phyloP scores from a whole-genome alignment of 2,113 vertebrate genomes.

The Condylura cristata region DNA sequence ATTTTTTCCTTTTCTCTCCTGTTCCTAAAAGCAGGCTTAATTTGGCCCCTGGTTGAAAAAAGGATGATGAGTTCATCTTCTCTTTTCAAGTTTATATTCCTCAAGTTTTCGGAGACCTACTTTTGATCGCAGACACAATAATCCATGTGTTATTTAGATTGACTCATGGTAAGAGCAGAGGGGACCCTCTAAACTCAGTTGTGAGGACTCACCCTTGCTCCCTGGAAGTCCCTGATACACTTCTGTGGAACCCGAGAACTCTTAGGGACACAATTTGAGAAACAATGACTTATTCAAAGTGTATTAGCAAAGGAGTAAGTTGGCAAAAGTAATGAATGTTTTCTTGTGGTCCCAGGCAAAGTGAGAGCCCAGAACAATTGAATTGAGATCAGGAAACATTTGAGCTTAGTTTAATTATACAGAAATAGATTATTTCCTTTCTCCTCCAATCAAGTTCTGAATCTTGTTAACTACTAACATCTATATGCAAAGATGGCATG shows the following conservation, averaged over 20 bases:
- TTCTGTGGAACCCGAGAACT: background rate
- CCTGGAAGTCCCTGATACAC: background rate
- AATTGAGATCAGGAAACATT: conserved; percentile 15
- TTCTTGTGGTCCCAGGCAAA: conserved; percentile 19
- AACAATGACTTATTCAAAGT: background rate
- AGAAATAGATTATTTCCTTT: conserved; percentile 47
- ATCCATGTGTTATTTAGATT: background rate
- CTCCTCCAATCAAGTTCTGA: conserved; percentile 16
- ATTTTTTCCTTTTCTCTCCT: background rate
- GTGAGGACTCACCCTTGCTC: rapidly evolving
- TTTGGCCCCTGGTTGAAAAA: background rate
- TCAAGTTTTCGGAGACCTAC: background rate
- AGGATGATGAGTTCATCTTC: background rate
- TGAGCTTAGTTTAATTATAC: background rate
- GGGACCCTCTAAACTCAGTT: background rate
- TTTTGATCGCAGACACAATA: background rate
- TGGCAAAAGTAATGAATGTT: background rate
- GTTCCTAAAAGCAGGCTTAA: background rate
- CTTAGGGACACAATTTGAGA: background rate
- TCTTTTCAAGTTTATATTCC: background rate
- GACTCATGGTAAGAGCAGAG: background rate
- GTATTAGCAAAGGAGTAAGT: background rate
- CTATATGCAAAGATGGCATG: background rate
- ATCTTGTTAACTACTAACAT: conserved; percentile 52
- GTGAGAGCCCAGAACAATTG: background rate